These are phyloP conservation scores for Corbicula japonica DNA, from an alignment of 2,888 invertebrate genomes.

Conservation along the genomic window DNA sequence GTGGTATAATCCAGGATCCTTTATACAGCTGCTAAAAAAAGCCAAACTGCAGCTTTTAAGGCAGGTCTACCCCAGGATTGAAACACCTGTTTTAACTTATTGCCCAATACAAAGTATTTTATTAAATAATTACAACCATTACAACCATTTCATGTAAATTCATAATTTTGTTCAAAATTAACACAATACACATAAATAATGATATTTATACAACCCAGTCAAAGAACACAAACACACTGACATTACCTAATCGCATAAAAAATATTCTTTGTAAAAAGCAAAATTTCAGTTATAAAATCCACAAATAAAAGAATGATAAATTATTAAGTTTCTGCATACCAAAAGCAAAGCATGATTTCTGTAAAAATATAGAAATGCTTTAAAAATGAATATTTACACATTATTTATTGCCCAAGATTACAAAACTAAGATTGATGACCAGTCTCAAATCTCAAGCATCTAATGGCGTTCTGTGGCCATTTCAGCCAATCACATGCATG, in stretches of 20 bases:
- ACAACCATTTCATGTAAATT: too few relatives aligned
- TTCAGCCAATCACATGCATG: background rate
- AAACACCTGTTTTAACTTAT: too few relatives aligned
- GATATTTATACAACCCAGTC: background rate
- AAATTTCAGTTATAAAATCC: background rate
- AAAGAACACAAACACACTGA: background rate
- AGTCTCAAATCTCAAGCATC: too few relatives aligned
- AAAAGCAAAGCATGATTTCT: conserved; percentile 17
- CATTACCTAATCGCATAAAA: background rate
- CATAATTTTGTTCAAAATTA: background rate
- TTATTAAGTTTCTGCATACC: conserved; percentile 2
- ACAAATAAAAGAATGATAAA: background rate
- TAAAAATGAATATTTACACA: conserved; percentile 11
- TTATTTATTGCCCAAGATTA: too few relatives aligned
- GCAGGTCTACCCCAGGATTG: too few relatives aligned
- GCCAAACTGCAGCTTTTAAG: too few relatives aligned
- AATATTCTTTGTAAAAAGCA: background rate
- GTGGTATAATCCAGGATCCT: too few relatives aligned
- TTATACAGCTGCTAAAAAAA: too few relatives aligned
- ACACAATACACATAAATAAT: background rate
- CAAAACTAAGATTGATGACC: too few relatives aligned
- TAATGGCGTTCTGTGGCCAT: background rate
- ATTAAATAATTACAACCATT: too few relatives aligned
- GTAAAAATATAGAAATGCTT: background rate
- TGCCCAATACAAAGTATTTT: too few relatives aligned